Conservation (phyloP, 2,888 invertebrate genomes). For the Boloria euphrosyne region DNA sequence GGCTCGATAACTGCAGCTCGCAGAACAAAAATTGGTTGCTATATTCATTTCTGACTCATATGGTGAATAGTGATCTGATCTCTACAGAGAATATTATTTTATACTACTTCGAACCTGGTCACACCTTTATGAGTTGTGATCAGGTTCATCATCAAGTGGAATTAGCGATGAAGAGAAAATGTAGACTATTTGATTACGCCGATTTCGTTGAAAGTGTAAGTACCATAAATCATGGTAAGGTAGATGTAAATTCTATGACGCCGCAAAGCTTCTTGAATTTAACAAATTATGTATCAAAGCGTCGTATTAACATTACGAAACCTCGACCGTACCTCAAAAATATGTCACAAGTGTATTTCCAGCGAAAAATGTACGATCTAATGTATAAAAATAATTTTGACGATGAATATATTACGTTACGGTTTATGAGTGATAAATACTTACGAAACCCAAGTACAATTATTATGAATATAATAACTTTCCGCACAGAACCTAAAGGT, state of each 20-base stretch:
- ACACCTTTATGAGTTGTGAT: constrained; percentile 45
- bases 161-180: constrained; percentile 40
- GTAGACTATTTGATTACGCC: constrained; percentile 3
- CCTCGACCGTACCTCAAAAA: too few species aligned
- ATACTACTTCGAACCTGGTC: constrained; percentile 42
- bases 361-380: too few species aligned
- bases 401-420: constrained; percentile 3
- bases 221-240: constrained; percentile 22
- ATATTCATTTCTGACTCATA: constrained; percentile 38
- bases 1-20: constrained; percentile 40
- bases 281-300: constrained; percentile 37
- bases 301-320: too few species aligned
- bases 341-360: too few species aligned
- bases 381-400: neutral
- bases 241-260: constrained; percentile 33
- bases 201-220: neutral
- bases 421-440: constrained; percentile 3
- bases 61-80: constrained; percentile 41
- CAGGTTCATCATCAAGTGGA: constrained; percentile 43
- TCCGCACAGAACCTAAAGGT: constrained; percentile 4
- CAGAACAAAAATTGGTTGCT: constrained; percentile 36
- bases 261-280: constrained; percentile 39
- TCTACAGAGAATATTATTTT: constrained; percentile 36
- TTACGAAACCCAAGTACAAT: constrained; percentile 1
- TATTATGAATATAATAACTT: neutral